Evolutionary conservation across 2,113 vertebrate species (phyloP).

Genomic region (Mobula hypostoma): DNA sequence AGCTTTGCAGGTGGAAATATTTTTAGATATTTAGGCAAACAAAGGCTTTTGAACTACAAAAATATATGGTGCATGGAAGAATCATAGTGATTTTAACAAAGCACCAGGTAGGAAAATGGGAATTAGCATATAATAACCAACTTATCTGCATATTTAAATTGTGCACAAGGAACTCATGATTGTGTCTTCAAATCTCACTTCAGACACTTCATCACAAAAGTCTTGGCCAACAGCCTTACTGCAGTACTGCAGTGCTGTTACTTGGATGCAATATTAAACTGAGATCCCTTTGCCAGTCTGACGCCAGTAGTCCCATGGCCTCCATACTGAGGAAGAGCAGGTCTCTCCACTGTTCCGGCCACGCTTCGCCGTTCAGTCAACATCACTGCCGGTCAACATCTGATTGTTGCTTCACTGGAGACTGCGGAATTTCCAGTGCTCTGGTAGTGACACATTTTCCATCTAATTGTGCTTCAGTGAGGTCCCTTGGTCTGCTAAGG

Average conservation of each 20-base stretch:
- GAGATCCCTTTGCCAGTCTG: background rate
- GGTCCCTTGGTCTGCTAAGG: background rate
- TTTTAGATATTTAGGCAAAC: background rate
- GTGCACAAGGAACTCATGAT: no score
- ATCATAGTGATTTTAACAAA: background rate
- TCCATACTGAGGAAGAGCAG: background rate
- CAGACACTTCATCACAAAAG: no score
- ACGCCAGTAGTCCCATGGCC: background rate
- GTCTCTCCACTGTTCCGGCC: background rate
- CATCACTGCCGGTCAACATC: no score
- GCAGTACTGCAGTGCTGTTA: background rate
- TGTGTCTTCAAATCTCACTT: no score
- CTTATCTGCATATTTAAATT: no score
- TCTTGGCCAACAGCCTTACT: no score
- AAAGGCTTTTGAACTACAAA: background rate
- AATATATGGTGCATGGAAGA: background rate
- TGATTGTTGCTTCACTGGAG: background rate
- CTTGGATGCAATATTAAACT: background rate
- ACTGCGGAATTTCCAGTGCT: background rate
- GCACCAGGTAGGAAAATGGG: no score
- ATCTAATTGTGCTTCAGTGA: background rate
- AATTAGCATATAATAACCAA: no score
- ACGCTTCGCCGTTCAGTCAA: background rate
- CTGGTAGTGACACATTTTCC: background rate
- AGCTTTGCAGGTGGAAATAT: background rate